A percentile compares a stretch with the other conserved stretches of the same genome.
These are phyloP conservation scores for Temnothorax rugatulus DNA, from an alignment of 2,888 invertebrate genomes.

Conservation along the genomic window DNA sequence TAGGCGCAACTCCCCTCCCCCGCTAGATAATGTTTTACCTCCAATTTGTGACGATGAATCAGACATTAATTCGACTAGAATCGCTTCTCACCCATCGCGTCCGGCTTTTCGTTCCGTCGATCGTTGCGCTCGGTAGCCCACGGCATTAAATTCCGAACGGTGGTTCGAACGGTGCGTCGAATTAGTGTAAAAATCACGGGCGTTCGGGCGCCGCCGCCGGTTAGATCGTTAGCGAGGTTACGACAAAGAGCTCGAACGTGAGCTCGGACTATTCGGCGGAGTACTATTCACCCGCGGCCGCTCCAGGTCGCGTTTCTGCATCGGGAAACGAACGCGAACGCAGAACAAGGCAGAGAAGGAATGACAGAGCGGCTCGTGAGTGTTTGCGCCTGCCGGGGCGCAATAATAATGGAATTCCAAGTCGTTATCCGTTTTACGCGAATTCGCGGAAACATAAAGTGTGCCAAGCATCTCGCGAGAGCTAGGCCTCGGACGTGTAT, in stretches of 20 bases:
- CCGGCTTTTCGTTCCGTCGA: not conserved
- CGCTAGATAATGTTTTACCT: not conserved
- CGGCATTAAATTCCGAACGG: not conserved
- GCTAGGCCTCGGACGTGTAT: slow-evolving; percentile 21
- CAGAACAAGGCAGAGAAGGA: not conserved
- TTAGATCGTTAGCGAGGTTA: not conserved
- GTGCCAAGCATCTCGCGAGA: slow-evolving; percentile 64
- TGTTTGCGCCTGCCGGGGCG: slow-evolving; percentile 61
- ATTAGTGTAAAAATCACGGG: slow-evolving; percentile 24
- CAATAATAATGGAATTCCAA: slow-evolving; percentile 75
- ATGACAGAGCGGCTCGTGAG: slow-evolving; percentile 54
- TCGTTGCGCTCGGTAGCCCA: not conserved
- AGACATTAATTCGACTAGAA: not conserved
- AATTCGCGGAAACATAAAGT: slow-evolving; percentile 73
- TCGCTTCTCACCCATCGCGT: not conserved
- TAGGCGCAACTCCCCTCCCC: not conserved
- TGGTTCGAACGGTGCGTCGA: slow-evolving; percentile 1
- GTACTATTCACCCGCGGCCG: not conserved
- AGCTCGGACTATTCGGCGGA: slow-evolving; percentile 22
- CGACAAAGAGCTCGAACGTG: slow-evolving; percentile 46
- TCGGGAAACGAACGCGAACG: slow-evolving; percentile 33
- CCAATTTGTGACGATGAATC: not conserved
- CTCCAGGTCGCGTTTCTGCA: slow-evolving; percentile 38
- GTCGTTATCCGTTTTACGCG: slow-evolving; percentile 73
- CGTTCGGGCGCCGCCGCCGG: not conserved